Evolutionary conservation across 2,888 invertebrate genomes (phyloP).

Genomic region (Cephus pygmeus): DNA sequence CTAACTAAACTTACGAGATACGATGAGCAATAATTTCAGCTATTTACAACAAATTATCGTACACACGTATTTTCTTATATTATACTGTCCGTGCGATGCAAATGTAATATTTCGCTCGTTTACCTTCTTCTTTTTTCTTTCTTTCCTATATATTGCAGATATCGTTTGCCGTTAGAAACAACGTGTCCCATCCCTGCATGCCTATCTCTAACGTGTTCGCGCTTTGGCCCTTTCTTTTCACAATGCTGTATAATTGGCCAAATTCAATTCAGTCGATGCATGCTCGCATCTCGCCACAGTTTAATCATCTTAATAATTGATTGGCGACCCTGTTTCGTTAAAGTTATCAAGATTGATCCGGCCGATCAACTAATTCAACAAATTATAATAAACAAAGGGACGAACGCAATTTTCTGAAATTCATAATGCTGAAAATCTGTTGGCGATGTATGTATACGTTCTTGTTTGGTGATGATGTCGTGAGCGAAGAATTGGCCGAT

Average conservation of each 20-base stretch:
- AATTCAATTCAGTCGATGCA: not conserved
- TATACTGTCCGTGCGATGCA: slow-evolving; percentile 27
- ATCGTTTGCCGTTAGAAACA: not conserved
- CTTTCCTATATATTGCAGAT: slow-evolving; percentile 13
- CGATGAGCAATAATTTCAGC: slow-evolving; percentile 64
- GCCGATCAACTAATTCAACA: not conserved
- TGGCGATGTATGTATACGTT: not conserved
- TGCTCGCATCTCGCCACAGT: slow-evolving; percentile 3
- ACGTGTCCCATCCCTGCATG: slow-evolving; percentile 15
- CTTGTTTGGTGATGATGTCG: not conserved
- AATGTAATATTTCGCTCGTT: slow-evolving; percentile 23
- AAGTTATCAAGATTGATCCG: slow-evolving; percentile 51
- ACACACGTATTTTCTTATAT: slow-evolving; percentile 47
- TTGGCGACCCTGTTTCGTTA: slow-evolving; percentile 66
- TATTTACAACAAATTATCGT: slow-evolving; percentile 64
- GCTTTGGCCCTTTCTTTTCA: slow-evolving; percentile 34
- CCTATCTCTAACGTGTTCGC: slow-evolving; percentile 17
- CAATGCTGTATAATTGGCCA: not conserved
- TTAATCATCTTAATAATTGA: slow-evolving; percentile 59
- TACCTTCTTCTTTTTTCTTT: not conserved
- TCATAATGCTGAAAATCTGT: not conserved
- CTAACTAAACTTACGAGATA: slow-evolving; percentile 64
- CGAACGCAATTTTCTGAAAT: not conserved
- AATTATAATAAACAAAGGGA: not conserved
- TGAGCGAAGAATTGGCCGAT: not conserved